phyloP scores from a whole-genome alignment of 1,140 invertebrate genomes.

The Penaeus japonicus region DNA sequence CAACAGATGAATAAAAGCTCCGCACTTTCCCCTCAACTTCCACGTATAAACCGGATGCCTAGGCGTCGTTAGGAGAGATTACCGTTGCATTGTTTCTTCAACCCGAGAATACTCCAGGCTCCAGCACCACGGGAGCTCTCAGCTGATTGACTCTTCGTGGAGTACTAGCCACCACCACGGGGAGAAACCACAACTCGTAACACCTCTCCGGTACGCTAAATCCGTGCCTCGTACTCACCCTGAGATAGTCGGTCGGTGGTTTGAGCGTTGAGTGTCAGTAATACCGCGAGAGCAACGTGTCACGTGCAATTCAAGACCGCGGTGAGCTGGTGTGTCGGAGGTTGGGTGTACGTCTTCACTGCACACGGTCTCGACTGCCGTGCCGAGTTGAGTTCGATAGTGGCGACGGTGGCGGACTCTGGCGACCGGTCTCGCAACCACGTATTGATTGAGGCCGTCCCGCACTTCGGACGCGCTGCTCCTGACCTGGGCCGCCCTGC shows the following conservation, averaged over 20 bases:
- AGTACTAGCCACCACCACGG: no score
- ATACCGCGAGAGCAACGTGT: constrained; percentile 2
- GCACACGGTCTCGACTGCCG: constrained; percentile 38
- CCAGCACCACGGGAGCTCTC: no score
- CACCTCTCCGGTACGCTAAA: no score
- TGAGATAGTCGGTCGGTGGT: background rate
- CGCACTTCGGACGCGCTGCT: constrained; percentile 37
- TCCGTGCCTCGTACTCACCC: constrained; percentile 13
- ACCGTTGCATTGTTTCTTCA: no score
- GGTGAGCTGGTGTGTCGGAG: constrained; percentile 25
- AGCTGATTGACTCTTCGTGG: no score
- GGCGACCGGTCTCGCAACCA: constrained; percentile 13
- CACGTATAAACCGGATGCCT: no score
- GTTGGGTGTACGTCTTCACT: constrained; percentile 28
- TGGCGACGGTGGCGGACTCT: constrained; percentile 33
- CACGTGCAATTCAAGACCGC: constrained; percentile 33
- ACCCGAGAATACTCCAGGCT: no score
- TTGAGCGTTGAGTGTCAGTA: constrained; percentile 7
- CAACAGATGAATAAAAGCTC: no score
- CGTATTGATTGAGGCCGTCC: constrained; percentile 41
- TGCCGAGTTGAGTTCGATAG: constrained; percentile 33
- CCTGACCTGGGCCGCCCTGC: constrained; percentile 16
- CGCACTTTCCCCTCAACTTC: no score
- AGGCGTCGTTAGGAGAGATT: no score
- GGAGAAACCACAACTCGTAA: no score